Base-by-base conservation (phyloP, 1,140 invertebrate genomes). In the Adoxophyes honmai region DNA sequence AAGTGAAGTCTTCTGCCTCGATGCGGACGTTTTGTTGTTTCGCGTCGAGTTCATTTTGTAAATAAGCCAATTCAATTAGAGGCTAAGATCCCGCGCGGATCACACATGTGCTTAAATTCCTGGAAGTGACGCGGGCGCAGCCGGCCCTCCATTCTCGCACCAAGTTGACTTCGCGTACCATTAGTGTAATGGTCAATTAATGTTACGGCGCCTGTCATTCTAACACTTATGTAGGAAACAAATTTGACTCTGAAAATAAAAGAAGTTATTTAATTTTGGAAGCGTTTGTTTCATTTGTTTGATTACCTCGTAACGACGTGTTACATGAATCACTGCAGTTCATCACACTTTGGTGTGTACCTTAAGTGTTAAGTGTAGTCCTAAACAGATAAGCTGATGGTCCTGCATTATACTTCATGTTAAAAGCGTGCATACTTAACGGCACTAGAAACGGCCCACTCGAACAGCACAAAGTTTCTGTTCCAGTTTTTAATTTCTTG, bases 241-340 rank as follows among this genome's bases (percentile, higher is more conserved):
- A 86, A 88, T 86, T 88, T 88, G 83, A 86, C 85, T 88, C 80
- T 86, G 85, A 86, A 48, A 87, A 84, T 88, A 88, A 88, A 88
- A 85, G 78, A 88, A 85, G 80, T 88, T 86, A 86, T 88, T 88
- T 86, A 88, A 86, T 88, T 88, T 88, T 88, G 81, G 85, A 85
- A 69, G 33, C 70, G 58, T 66, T 83, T 66, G 78, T 86, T 88
- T 88, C 67, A 85, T 86, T 87, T 83, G 33, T 35, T 14, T 6
- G 4, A 16, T 3, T 6, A 28, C 21, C 21, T 6, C 2, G 21
- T 28, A 3, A 28, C 6, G 21, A 3, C 21, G 2, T 6, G 21
- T 28, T 28, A 28, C 21, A 6, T 28, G 21, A 28, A 28, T 28
- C 21, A 28, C 6, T n/a, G n/a, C n/a, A n/a, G n/a, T 6, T 28